Percentiles rank a stretch among this genome's conserved stretches.
phyloP scores from a whole-genome alignment of 35 echinoderm and acorn worm genomes.

The Holothuria glaberrima region DNA sequence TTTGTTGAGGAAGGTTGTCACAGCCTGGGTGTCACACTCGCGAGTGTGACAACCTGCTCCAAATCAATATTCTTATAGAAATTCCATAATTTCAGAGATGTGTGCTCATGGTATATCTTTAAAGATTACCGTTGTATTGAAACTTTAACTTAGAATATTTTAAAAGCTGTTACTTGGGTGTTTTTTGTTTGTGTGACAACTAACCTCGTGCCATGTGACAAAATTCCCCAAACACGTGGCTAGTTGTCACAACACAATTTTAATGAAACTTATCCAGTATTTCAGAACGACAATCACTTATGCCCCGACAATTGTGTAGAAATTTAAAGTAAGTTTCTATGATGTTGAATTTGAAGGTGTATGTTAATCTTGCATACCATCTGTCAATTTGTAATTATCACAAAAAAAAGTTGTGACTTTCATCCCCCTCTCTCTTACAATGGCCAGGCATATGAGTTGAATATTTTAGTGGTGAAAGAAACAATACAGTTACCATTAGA shows the following conservation, averaged over 20 bases:
- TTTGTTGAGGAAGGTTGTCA: too few species aligned
- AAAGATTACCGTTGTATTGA: not conserved
- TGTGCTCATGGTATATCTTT: too few species aligned
- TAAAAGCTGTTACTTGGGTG: too few species aligned
- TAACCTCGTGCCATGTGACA: slow-evolving; percentile 11
- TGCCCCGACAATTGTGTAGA: not conserved
- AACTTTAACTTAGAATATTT: not conserved
- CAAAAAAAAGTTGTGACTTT: not conserved
- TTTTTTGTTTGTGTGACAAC: slow-evolving; percentile 30
- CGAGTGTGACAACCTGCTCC: too few species aligned
- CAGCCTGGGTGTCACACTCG: too few species aligned
- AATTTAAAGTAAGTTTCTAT: not conserved
- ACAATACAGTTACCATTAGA: slow-evolving; percentile 53
- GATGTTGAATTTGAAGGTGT: too few species aligned
- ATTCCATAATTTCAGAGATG: too few species aligned
- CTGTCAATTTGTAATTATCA: not conserved
- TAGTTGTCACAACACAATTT: slow-evolving; percentile 24
- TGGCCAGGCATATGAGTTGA: too few species aligned
- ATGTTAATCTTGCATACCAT: too few species aligned
- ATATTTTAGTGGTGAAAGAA: too few species aligned
- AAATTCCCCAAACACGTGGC: slow-evolving; percentile 9
- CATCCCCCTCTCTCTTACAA: not conserved
- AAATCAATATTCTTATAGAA: too few species aligned
- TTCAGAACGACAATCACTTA: not conserved
- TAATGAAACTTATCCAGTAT: not conserved